A percentile compares a stretch with the other conserved stretches of the same genome.
Conservation (phyloP, 2,888 invertebrate genomes). For the Falcaria lacertinaria region DNA sequence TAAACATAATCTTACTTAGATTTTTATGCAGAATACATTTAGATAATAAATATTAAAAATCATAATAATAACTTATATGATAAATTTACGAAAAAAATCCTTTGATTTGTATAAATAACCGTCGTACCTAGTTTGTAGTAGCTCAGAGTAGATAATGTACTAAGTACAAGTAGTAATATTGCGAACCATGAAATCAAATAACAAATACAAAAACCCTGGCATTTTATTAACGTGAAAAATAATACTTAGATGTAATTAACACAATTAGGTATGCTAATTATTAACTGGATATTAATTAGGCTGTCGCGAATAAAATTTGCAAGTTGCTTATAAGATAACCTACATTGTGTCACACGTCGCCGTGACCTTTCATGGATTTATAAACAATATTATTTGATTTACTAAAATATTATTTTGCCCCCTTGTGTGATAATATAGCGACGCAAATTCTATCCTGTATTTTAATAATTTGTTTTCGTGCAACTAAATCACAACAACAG, state of each 20-base stretch:
- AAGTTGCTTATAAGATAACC: conserved; percentile 17
- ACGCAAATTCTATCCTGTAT: no score
- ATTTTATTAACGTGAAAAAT: background rate
- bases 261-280: background rate
- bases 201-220: background rate
- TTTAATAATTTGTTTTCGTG: no score
- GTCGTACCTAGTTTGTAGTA: no score
- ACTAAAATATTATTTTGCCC: background rate
- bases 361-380: conserved; percentile 18
- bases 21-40: no score
- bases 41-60: background rate
- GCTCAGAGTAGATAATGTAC: no score
- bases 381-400: conserved; percentile 12
- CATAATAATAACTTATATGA: background rate
- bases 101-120: no score
- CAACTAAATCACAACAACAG: no score
- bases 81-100: no score
- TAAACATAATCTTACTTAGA: no score
- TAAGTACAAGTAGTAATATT: no score
- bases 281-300: conserved; percentile 10
- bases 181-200: background rate
- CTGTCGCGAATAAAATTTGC: conserved; percentile 13
- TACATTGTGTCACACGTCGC: conserved; percentile 17
- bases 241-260: background rate
- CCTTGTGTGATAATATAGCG: no score